These are phyloP conservation scores for Nixonia krombeini DNA, from an alignment of 1,140 invertebrate species.

Conservation along the genomic window DNA sequence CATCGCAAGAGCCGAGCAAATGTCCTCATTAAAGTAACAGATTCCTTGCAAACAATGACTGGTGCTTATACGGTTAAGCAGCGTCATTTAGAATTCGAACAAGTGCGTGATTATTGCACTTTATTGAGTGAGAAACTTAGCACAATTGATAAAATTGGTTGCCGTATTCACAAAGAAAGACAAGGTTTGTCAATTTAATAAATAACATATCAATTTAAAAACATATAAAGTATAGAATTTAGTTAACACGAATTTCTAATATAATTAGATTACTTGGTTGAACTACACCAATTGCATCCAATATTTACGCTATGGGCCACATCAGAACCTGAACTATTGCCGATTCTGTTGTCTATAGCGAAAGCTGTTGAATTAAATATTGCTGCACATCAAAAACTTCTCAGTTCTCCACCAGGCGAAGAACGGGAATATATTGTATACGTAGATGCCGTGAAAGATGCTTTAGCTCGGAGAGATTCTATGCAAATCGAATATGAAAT, in stretches of 20 bases:
- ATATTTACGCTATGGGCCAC: conserved; percentile 73
- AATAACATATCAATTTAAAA: background rate
- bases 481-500: conserved; percentile 80
- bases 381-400: conserved; percentile 71
- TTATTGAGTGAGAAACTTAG: conserved; percentile 77
- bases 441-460: conserved; percentile 79
- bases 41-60: conserved; percentile 76
- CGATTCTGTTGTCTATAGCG: conserved; percentile 70
- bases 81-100: conserved; percentile 77
- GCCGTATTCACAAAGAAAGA: conserved; percentile 79
- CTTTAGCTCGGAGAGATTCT: conserved; percentile 77
- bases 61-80: conserved; percentile 74
- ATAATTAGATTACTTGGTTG: conserved; percentile 70
- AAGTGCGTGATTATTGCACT: conserved; percentile 76
- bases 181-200: conserved; percentile 65
- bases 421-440: conserved; percentile 81
- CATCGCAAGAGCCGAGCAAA: conserved; percentile 77
- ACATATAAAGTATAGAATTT: background rate
- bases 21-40: conserved; percentile 74
- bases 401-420: conserved; percentile 72
- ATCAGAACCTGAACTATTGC: conserved; percentile 71
- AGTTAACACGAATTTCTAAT: background rate
- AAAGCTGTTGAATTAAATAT: conserved; percentile 71
- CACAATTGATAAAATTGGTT: conserved; percentile 78
- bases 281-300: conserved; percentile 74